A percentile compares a stretch with the other conserved stretches of the same genome.
phyloP scores from a whole-genome alignment of 2,797 vertebrate species.

The Spheniscus humboldti region DNA sequence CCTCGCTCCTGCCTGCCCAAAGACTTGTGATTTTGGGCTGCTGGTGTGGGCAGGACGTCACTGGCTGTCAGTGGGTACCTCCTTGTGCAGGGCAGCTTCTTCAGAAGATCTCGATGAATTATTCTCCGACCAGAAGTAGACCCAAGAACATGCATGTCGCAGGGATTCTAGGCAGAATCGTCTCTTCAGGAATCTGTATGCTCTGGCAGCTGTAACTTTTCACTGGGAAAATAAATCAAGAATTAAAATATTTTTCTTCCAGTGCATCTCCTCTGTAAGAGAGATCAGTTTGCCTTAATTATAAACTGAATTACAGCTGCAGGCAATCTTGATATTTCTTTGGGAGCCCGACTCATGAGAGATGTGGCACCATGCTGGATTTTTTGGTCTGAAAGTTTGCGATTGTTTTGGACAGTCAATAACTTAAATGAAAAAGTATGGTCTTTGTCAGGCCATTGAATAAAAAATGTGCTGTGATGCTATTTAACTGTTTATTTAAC shows the following conservation, averaged over 20 bases:
- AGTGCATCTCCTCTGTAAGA: neutral
- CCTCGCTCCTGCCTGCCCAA: neutral
- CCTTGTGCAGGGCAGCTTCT: neutral
- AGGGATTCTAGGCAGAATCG: neutral
- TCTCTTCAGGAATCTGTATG: conserved; percentile 52
- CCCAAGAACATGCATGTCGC: accelerated
- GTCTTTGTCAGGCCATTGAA: neutral
- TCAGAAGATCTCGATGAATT: neutral
- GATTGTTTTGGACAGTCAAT: conserved; percentile 11
- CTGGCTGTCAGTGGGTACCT: neutral
- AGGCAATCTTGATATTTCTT: conserved; percentile 37
- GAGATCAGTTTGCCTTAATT: conserved; percentile 31
- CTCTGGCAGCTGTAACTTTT: conserved; percentile 16
- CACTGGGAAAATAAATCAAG: conserved; percentile 33
- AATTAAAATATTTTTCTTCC: neutral
- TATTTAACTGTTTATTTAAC: conserved; percentile 16
- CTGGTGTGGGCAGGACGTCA: neutral
- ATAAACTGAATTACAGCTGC: conserved; percentile 26
- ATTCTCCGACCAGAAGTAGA: neutral
- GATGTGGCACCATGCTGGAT: neutral
- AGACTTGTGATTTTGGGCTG: neutral
- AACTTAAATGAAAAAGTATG: neutral
- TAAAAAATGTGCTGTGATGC: neutral
- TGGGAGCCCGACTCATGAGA: neutral
- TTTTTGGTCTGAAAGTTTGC: conserved; percentile 2